Conservation (phyloP, 2,888 invertebrate genomes). For the Napeogenes sylphis region DNA sequence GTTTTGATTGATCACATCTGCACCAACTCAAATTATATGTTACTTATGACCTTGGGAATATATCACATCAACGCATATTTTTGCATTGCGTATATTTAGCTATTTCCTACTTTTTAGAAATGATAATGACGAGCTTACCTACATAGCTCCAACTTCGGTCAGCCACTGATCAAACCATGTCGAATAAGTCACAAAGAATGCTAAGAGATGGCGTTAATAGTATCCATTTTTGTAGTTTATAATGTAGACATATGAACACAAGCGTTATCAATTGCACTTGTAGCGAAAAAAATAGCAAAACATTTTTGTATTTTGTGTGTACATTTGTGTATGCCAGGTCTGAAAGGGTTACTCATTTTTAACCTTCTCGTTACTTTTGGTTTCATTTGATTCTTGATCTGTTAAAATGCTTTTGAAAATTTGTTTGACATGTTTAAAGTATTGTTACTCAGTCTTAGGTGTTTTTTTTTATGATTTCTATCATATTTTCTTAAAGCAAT, state of each 20-base stretch:
- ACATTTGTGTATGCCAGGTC: conserved; percentile 19
- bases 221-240: conserved; percentile 19
- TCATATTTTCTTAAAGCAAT: too few relatives aligned
- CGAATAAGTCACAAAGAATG: conserved; percentile 19
- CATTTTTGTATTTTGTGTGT: conserved; percentile 16
- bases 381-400: too few relatives aligned
- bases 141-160: too few relatives aligned
- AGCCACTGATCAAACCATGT: conserved; percentile 10
- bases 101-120: conserved; percentile 14
- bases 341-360: conserved; percentile 20
- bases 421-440: too few relatives aligned
- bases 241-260: conserved; percentile 18
- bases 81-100: conserved; percentile 23
- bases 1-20: conserved; percentile 28
- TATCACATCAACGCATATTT: conserved; percentile 21
- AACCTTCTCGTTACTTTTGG: too few relatives aligned
- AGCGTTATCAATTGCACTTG: conserved; percentile 17
- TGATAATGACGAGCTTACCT: conserved; percentile 20
- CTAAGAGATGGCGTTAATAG: conserved; percentile 23
- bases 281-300: conserved; percentile 18
- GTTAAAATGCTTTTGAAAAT: too few relatives aligned
- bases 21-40: conserved; percentile 15
- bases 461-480: too few relatives aligned
- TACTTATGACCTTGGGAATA: conserved; percentile 19
- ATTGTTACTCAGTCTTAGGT: too few relatives aligned